A percentile compares a stretch with the other conserved stretches of the same genome.
Conservation (phyloP, 2,797 vertebrate species). For the Spondyliosoma cantharus region DNA sequence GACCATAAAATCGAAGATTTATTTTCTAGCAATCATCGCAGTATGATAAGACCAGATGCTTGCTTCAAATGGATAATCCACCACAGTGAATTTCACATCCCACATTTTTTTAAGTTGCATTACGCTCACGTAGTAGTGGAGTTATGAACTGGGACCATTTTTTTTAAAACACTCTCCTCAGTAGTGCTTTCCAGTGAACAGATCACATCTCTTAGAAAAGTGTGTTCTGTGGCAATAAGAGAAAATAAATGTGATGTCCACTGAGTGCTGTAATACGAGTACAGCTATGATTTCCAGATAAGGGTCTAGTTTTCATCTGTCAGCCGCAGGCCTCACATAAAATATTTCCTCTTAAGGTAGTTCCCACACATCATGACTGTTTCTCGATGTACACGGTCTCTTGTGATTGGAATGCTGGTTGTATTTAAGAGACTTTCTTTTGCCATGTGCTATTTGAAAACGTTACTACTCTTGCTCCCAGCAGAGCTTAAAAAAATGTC, state of each 20-base stretch:
- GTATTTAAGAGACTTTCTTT: background rate
- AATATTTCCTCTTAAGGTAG: background rate
- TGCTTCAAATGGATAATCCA: conserved; percentile 16
- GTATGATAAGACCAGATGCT: background rate
- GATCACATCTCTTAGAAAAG: conserved; percentile 13
- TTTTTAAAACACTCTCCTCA: conserved; percentile 9
- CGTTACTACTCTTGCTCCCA: conserved; percentile 12
- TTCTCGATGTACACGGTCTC: background rate
- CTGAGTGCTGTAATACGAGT: background rate
- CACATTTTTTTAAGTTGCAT: conserved; percentile 5
- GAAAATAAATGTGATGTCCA: conserved; percentile 31
- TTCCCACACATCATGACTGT: background rate
- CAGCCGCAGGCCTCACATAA: background rate
- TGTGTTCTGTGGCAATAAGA: background rate
- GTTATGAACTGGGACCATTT: background rate
- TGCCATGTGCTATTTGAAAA: background rate
- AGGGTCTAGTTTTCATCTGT: conserved; percentile 1
- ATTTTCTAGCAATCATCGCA: background rate
- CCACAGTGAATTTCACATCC: background rate
- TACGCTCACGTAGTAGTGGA: background rate
- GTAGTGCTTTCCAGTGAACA: conserved; percentile 8
- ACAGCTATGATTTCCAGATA: conserved; percentile 10
- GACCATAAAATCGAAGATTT: background rate
- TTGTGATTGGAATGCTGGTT: background rate
- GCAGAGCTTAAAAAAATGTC: conserved; percentile 16